These are phyloP conservation scores for Saturnia pavonia DNA, from an alignment of 2,888 invertebrate genomes.

Conservation along the genomic window DNA sequence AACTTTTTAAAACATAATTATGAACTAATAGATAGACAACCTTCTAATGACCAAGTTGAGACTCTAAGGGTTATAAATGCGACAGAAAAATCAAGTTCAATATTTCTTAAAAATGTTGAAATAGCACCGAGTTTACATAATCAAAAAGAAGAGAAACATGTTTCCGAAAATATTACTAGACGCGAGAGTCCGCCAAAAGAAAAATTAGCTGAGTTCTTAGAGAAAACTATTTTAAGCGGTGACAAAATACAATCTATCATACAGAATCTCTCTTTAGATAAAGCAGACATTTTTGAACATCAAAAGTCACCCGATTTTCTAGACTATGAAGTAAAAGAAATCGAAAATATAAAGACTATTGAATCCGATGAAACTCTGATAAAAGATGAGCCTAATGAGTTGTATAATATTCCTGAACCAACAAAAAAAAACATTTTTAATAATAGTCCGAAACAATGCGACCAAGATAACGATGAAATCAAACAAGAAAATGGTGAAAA, in stretches of 20 bases:
- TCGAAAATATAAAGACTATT: constrained; percentile 36
- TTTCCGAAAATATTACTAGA: constrained; percentile 43
- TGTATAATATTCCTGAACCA: constrained; percentile 50
- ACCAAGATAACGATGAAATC: constrained; percentile 33
- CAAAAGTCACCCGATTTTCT: constrained; percentile 30
- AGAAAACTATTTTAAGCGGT: constrained; percentile 72
- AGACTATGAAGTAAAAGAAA: constrained; percentile 32
- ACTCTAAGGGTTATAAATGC: not conserved
- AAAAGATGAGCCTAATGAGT: constrained; percentile 46
- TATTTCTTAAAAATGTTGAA: constrained; percentile 27
- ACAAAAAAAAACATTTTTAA: constrained; percentile 30
- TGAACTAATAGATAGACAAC: not conserved
- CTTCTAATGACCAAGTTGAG: not conserved
- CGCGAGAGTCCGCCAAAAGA: constrained; percentile 75
- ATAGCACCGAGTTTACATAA: constrained; percentile 46
- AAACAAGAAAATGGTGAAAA: constrained; percentile 30
- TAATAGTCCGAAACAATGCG: constrained; percentile 26
- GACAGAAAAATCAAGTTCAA: constrained; percentile 15
- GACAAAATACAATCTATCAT: constrained; percentile 74
- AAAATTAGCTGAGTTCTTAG: constrained; percentile 68
- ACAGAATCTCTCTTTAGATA: constrained; percentile 69
- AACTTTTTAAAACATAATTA: not conserved
- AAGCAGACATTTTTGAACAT: constrained; percentile 43
- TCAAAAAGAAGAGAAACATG: constrained; percentile 46
- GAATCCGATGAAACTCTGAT: constrained; percentile 38